Conservation (phyloP, 2,797 vertebrate species). For the Lophius americanus region DNA sequence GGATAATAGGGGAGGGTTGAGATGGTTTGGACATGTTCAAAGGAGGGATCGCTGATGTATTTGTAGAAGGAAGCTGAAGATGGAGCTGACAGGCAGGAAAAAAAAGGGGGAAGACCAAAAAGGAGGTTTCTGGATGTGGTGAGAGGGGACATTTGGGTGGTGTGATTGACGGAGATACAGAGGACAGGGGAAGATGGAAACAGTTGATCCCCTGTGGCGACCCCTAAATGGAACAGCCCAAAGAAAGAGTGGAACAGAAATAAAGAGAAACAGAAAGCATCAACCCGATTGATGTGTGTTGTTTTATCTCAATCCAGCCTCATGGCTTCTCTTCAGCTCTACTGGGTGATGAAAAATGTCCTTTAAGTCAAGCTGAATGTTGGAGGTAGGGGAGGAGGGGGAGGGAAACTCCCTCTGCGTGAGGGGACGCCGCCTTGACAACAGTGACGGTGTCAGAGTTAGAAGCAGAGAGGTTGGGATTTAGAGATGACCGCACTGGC, state of each 20-base stretch:
- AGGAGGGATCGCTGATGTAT: neutral
- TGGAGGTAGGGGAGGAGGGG: slow-evolving; percentile 13
- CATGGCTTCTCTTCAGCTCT: slow-evolving; percentile 22
- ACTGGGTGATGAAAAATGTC: slow-evolving; percentile 33
- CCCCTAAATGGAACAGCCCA: neutral
- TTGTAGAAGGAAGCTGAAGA: no score
- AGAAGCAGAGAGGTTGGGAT: slow-evolving; percentile 24
- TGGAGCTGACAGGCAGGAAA: no score
- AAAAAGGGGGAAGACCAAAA: no score
- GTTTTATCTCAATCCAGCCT: slow-evolving; percentile 16
- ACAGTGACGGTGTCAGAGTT: slow-evolving; percentile 13
- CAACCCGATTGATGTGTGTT: slow-evolving; percentile 14
- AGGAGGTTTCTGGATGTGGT: no score
- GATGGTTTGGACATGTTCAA: no score
- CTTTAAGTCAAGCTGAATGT: slow-evolving; percentile 22
- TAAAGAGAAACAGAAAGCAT: slow-evolving; percentile 1
- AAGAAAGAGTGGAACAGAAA: neutral
- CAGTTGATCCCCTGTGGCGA: no score
- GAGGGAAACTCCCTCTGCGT: neutral
- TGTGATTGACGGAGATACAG: no score
- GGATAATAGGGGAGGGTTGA: no score
- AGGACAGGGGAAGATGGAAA: no score
- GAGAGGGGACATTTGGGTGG: no score
- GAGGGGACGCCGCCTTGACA: slow-evolving; percentile 28
- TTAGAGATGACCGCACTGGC: slow-evolving; percentile 31